A percentile compares a stretch with the other conserved stretches of the same genome.
Evolutionary conservation across 2,797 vertebrate species (phyloP).

Genomic region (Bradypodion pumilum): DNA sequence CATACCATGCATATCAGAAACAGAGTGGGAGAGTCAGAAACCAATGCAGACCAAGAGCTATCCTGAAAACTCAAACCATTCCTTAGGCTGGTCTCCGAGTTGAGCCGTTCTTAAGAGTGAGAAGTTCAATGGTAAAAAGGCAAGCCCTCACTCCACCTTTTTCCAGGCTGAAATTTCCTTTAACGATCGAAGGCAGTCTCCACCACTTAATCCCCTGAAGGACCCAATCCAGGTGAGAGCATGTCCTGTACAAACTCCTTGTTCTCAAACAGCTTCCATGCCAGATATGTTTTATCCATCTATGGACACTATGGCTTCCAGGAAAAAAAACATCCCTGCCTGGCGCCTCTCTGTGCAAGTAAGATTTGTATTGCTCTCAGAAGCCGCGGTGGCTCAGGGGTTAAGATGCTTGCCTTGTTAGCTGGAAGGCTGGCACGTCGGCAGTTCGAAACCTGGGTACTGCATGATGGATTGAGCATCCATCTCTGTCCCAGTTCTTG

Average conservation of each 20-base stretch:
- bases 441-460: no score
- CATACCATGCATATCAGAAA: no score
- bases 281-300: not conserved
- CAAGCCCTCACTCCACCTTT: no score
- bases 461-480: no score
- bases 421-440: no score
- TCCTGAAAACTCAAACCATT: no score
- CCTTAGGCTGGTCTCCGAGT: not conserved
- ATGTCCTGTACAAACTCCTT: not conserved
- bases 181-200: not conserved
- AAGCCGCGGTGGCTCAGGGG: no score
- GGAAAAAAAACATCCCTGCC: no score
- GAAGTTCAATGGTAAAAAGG: not conserved
- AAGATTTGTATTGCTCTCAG: not conserved
- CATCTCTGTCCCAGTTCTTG: no score
- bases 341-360: not conserved
- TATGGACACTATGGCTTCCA: no score
- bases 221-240: not conserved
- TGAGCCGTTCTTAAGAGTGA: not conserved
- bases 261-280: not conserved
- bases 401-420: no score
- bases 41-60: no score
- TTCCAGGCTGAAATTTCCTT: not conserved
- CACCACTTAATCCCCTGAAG: not conserved
- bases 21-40: not conserved